Evolutionary conservation across 2,113 vertebrate species (phyloP).

Genomic region (Centropus unirufus): DNA sequence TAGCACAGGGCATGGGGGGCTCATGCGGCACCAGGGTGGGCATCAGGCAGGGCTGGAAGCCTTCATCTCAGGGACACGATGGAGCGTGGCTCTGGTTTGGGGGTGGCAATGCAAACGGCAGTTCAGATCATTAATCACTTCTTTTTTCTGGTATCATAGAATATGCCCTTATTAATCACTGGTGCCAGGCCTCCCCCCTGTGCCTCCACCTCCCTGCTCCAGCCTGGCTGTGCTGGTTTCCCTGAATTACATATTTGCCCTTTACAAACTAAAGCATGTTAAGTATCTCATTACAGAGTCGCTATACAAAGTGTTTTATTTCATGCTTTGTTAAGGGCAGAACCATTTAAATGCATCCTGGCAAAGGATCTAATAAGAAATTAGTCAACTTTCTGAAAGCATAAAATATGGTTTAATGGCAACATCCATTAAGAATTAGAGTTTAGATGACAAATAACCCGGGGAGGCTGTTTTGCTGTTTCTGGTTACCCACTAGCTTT

Average conservation of each 20-base stretch:
- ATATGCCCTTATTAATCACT: neutral
- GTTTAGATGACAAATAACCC: neutral
- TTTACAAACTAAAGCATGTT: neutral
- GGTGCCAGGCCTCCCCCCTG: neutral
- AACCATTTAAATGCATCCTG: slow-evolving; percentile 39
- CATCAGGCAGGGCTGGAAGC: neutral
- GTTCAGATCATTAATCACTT: neutral
- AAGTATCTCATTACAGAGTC: neutral
- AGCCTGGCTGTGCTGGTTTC: rapidly evolving
- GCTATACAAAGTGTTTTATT: slow-evolving; percentile 42
- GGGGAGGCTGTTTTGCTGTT: neutral
- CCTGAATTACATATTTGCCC: neutral
- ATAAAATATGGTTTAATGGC: slow-evolving; percentile 25
- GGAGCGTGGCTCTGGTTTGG: neutral
- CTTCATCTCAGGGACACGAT: rapidly evolving
- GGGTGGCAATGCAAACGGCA: neutral
- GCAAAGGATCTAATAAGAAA: slow-evolving; percentile 56
- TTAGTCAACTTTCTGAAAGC: slow-evolving; percentile 45
- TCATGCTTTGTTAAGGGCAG: slow-evolving; percentile 68
- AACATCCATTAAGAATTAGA: slow-evolving; percentile 8
- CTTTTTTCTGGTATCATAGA: neutral
- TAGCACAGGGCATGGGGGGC: neutral
- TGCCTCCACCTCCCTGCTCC: neutral
- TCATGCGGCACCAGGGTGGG: neutral
- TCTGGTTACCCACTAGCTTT: rapidly evolving